These are phyloP conservation scores for Athrips mouffetella DNA, from an alignment of 2,888 invertebrate species.

Conservation along the genomic window DNA sequence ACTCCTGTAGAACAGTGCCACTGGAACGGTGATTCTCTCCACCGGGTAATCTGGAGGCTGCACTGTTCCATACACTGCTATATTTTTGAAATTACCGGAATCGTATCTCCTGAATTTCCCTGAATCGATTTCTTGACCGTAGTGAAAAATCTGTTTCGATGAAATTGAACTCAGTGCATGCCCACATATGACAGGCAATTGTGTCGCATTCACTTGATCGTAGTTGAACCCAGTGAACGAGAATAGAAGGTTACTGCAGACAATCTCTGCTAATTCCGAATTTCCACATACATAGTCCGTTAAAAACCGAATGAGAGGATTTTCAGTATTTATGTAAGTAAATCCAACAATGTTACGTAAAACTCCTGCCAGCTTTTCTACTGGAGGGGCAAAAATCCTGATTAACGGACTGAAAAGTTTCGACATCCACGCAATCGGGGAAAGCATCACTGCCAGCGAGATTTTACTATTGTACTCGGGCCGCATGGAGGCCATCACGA, in stretches of 20 bases:
- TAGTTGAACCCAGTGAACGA: constrained; percentile 77
- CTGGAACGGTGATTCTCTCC: constrained; percentile 44
- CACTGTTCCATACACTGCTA: constrained; percentile 40
- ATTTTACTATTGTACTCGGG: constrained; percentile 79
- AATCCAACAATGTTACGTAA: neutral
- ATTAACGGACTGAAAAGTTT: constrained; percentile 50
- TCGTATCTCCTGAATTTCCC: constrained; percentile 51
- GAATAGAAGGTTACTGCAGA: constrained; percentile 80
- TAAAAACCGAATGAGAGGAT: neutral
- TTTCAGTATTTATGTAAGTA: neutral
- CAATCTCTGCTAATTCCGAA: constrained; percentile 19
- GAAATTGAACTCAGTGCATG: constrained; percentile 78
- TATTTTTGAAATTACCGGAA: constrained; percentile 45
- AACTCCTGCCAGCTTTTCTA: neutral
- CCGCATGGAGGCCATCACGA: constrained; percentile 72
- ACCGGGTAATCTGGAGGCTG: constrained; percentile 50
- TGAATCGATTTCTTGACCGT: constrained; percentile 62
- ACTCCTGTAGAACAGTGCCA: constrained; percentile 55
- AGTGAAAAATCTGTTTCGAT: constrained; percentile 72
- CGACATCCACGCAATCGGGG: constrained; percentile 77
- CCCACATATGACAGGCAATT: constrained; percentile 74
- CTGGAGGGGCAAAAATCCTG: no score
- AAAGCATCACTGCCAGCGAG: constrained; percentile 71
- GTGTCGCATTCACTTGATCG: constrained; percentile 76
- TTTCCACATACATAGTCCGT: neutral